Evolutionary conservation across 2,888 invertebrate species (phyloP).

Genomic region (Alsophila aescularia): DNA sequence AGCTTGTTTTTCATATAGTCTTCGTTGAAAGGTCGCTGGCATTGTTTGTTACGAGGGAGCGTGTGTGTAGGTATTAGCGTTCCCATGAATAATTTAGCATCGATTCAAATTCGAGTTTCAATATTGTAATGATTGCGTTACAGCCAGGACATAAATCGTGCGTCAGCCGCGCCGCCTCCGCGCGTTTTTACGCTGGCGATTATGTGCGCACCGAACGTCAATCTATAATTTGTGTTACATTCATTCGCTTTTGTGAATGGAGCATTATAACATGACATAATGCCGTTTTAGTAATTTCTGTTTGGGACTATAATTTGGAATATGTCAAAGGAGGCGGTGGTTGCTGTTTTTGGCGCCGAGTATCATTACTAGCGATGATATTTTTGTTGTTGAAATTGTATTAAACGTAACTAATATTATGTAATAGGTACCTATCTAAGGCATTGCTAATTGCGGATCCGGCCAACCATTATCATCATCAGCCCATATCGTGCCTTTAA

Average conservation of each 20-base stretch:
- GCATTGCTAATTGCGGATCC: no score
- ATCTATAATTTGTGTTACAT: slow-evolving; percentile 48
- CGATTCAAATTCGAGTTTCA: slow-evolving; percentile 24
- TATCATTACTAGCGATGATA: slow-evolving; percentile 12
- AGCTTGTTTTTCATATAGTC: neutral
- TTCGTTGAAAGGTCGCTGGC: neutral
- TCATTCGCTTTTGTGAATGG: slow-evolving; percentile 45
- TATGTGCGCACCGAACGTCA: slow-evolving; percentile 35
- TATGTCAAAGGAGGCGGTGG: slow-evolving; percentile 23
- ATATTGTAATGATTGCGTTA: slow-evolving; percentile 32
- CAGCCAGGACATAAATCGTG: slow-evolving; percentile 41
- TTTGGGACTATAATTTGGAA: slow-evolving; percentile 24
- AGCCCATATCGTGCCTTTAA: no score
- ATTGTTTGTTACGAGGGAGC: slow-evolving; percentile 2
- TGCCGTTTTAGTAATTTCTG: slow-evolving; percentile 33
- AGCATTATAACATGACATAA: slow-evolving; percentile 39
- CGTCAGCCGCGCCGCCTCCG: slow-evolving; percentile 33
- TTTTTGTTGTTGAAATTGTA: neutral
- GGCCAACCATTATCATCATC: no score
- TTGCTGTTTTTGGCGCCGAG: slow-evolving; percentile 20
- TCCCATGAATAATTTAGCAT: slow-evolving; percentile 27
- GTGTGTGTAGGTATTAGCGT: slow-evolving; percentile 7
- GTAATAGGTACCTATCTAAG: neutral
- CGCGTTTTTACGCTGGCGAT: slow-evolving; percentile 42
- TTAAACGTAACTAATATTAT: neutral